Evolutionary conservation across 2,113 vertebrate species (phyloP).

Genomic region (Cacatua alba): DNA sequence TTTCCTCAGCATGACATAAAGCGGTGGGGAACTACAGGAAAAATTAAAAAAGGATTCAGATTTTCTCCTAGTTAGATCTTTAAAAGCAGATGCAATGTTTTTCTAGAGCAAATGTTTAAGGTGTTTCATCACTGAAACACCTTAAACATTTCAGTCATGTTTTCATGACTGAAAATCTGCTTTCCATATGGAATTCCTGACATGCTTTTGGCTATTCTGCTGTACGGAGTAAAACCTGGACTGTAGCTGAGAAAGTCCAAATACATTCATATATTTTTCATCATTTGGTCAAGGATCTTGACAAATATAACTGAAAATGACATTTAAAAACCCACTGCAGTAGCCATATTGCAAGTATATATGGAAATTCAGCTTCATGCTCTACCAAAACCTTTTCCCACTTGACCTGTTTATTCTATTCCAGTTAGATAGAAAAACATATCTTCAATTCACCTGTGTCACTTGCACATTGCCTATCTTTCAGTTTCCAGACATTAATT

Average conservation of each 20-base stretch:
- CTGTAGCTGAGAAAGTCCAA: background rate
- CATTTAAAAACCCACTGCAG: fast-evolving
- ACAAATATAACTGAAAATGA: background rate
- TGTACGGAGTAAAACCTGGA: background rate
- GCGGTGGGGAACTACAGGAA: background rate
- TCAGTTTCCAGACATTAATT: background rate
- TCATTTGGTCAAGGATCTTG: background rate
- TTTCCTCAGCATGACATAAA: background rate
- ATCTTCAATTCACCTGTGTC: background rate
- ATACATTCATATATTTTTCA: background rate
- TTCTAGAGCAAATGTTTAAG: background rate
- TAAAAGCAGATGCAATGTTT: background rate
- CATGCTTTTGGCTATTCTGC: background rate
- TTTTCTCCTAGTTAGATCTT: background rate
- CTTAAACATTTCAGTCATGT: background rate
- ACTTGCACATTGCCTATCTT: background rate
- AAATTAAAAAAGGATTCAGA: background rate
- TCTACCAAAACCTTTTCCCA: background rate
- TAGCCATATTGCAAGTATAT: background rate
- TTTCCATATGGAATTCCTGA: background rate
- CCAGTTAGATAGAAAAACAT: background rate
- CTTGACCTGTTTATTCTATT: background rate
- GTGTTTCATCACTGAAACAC: background rate
- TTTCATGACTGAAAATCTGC: background rate
- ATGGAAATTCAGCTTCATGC: background rate